phyloP scores from a whole-genome alignment of 2,113 vertebrate genomes.

The Nipponia nippon region DNA sequence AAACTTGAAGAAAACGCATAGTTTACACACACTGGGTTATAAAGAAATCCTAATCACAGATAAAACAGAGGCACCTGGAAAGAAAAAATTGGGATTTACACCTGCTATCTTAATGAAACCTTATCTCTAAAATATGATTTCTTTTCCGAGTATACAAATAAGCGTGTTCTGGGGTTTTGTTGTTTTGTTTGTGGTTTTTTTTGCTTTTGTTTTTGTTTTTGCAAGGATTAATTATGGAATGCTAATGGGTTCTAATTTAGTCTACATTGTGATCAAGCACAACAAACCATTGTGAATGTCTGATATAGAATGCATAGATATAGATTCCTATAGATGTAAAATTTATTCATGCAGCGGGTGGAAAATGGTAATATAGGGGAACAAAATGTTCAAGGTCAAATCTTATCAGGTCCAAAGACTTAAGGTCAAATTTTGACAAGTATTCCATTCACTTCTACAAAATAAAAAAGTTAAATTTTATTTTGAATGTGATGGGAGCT shows the following conservation, averaged over 20 bases:
- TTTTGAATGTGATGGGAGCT: neutral
- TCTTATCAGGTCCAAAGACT: neutral
- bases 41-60: neutral
- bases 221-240: neutral
- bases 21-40: neutral
- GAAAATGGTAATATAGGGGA: neutral
- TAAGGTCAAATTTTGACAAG: neutral
- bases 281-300: neutral
- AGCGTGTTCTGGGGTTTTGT: neutral
- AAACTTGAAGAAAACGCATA: neutral
- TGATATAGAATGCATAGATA: neutral
- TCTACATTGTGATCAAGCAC: neutral
- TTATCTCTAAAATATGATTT: neutral
- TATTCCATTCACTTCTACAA: neutral
- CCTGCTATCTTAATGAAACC: neutral
- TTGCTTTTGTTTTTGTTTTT: neutral
- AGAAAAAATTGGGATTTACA: neutral
- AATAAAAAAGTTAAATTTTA: neutral
- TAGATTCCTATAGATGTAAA: neutral
- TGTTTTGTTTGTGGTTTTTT: neutral
- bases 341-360: neutral
- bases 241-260: neutral
- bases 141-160: neutral
- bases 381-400: neutral
- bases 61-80: neutral